A percentile compares a stretch with the other conserved stretches of the same genome.
Evolutionary conservation across 2,113 vertebrate species (phyloP).

Genomic region (Osmerus eperlanus): DNA sequence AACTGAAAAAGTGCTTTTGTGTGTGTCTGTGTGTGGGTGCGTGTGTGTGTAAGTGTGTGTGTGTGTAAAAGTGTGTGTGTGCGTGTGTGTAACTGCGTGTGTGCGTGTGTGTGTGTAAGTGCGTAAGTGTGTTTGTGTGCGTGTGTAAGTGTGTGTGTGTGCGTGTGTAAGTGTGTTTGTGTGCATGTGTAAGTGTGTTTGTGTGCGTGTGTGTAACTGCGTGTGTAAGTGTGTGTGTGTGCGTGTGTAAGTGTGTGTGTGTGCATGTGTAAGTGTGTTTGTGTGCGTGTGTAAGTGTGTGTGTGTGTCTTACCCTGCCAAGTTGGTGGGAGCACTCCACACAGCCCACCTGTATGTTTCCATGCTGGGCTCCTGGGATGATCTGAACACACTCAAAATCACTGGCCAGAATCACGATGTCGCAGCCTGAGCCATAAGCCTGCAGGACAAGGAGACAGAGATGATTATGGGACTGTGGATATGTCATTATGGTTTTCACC

Average conservation of each 20-base stretch:
- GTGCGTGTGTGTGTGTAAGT: not conserved
- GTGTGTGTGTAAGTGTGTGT: conserved; percentile 16
- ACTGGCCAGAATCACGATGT: conserved; percentile 93
- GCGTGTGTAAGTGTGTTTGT: conserved; percentile 21
- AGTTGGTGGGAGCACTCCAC: conserved; percentile 95
- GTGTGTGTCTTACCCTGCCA: conserved; percentile 85
- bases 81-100: conserved; percentile 8
- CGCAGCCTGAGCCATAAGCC: conserved; percentile 98
- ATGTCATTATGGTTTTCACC: too few relatives aligned
- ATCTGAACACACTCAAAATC: conserved; percentile 99
- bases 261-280: conserved; percentile 17
- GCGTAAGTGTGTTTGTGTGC: not conserved
- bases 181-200: too few relatives aligned
- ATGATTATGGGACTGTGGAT: not conserved
- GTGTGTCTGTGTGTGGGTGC: conserved; percentile 16
- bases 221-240: conserved; percentile 16
- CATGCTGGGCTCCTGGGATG: conserved; percentile 98
- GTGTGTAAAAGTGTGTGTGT: conserved; percentile 10
- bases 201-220: not conserved
- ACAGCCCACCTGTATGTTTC: conserved; percentile 98
- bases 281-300: conserved; percentile 18
- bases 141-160: not conserved
- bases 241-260: conserved; percentile 14
- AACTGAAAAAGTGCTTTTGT: not conserved
- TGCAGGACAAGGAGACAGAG: conserved; percentile 56